Evolutionary conservation across 2,113 vertebrate species (phyloP), one percentile per base, ranked within the genome.

Genomic region (Erinaceus europaeus): DNA sequence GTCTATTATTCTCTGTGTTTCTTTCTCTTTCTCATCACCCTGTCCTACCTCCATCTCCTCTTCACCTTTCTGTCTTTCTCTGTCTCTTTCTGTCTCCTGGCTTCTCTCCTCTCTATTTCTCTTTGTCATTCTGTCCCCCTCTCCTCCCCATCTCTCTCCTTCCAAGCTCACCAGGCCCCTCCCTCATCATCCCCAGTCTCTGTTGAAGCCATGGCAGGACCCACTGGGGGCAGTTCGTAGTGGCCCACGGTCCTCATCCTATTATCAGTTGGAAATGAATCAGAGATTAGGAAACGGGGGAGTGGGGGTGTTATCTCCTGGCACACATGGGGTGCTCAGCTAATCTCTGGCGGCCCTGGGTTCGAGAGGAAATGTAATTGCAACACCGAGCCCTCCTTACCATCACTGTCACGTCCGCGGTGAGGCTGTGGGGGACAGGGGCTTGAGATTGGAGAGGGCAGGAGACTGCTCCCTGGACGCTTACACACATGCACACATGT

Each of bases 211-310:
- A 42, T n/a, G 62, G 25, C 15, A 11, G 57, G 87, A 86, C 88
- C 32, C 2, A 5, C 82, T 0, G 34, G 73, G 75, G n/a, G n/a
- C 32, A 65, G 81, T 73, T 94, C 95, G 80, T 34, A 11, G 73
- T 73, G 59, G 93, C 95, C 94, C 88, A 2, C 21, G 89, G 65
- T 52, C 78, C 78, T 90, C 91, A 59, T 90, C 92, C 94, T 85
- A 75, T 95, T 95, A 94, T 96, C 95, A 95, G 94, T 95, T 97
- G 94, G 81, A 96, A 97, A 94, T 94, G 94, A 95, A 94, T 97
- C 96, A 96, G 94, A 94, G 92, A 95, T 97, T 96, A 97, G 96
- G 96, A 97, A 97, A 94, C 64, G 89, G 90, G 86, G 67, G 72
- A n/a, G 64, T 62, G 61, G 90, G 84, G 74, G 73, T 71, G 88